Evolutionary conservation across 2,113 vertebrate genomes (phyloP).

Genomic region (Camelus bactrianus): DNA sequence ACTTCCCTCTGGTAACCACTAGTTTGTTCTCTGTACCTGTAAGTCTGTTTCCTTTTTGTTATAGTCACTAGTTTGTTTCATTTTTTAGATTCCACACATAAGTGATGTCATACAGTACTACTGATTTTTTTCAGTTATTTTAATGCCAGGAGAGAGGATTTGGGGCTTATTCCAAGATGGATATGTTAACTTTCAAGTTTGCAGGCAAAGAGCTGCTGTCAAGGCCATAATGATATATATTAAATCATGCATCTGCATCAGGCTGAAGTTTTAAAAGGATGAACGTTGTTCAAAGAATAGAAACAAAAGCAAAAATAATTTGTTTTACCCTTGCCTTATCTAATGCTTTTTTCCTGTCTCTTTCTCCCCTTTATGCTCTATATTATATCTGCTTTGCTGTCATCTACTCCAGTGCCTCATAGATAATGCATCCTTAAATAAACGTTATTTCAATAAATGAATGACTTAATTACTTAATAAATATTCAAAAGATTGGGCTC

Average conservation of each 20-base stretch:
- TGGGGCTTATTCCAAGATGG: not conserved
- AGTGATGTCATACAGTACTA: not conserved
- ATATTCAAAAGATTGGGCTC: not conserved
- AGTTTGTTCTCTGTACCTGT: not conserved
- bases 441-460: not conserved
- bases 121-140: not conserved
- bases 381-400: not conserved
- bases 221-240: not conserved
- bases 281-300: not conserved
- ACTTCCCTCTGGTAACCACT: not conserved
- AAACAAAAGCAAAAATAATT: not conserved
- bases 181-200: not conserved
- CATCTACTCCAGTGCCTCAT: fast-evolving
- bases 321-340: not conserved
- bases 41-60: not conserved
- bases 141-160: not conserved
- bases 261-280: not conserved
- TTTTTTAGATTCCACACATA: not conserved
- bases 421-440: not conserved
- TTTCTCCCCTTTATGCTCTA: not conserved
- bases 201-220: not conserved
- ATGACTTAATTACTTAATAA: not conserved
- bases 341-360: not conserved
- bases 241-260: not conserved
- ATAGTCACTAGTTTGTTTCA: not conserved